Percentiles rank a stretch among this genome's conserved stretches.
These are phyloP conservation scores for Acanthochromis polyacanthus DNA, from an alignment of 2,113 vertebrate species.

Conservation along the genomic window DNA sequence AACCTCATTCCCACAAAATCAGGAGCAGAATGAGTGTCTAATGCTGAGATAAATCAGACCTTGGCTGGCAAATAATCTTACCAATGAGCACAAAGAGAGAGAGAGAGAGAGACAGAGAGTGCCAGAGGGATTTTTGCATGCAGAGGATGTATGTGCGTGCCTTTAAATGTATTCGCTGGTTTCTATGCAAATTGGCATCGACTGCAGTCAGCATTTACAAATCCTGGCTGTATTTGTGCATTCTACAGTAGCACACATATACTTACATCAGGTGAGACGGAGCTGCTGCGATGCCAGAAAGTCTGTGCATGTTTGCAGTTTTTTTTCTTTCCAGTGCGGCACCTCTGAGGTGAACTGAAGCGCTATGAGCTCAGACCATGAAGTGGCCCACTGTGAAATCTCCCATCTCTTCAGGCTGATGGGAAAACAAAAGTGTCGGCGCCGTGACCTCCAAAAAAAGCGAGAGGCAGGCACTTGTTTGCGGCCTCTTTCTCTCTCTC, in stretches of 20 bases:
- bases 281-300: background rate
- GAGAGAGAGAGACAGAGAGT: constrained; percentile 29
- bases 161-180: constrained; percentile 49
- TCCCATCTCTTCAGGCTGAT: constrained; percentile 5
- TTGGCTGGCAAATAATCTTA: constrained; percentile 62
- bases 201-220: constrained; percentile 40
- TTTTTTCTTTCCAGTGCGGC: background rate
- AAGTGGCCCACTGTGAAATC: constrained; percentile 19
- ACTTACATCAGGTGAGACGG: background rate
- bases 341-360: constrained; percentile 19
- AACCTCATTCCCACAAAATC: constrained; percentile 42
- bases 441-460: constrained; percentile 39
- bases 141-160: constrained; percentile 29
- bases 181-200: constrained; percentile 55
- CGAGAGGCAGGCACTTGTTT: constrained; percentile 16
- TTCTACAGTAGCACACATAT: background rate
- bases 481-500: background rate
- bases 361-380: background rate
- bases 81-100: constrained; percentile 52
- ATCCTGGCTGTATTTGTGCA: constrained; percentile 24
- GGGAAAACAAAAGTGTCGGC: constrained; percentile 21
- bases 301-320: background rate
- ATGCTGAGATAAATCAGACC: constrained; percentile 58
- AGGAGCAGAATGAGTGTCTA: constrained; percentile 18
- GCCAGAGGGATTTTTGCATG: constrained; percentile 58